Base-by-base conservation (phyloP, 1,140 invertebrate species). In the Cyrtorhinus lividipennis region DNA sequence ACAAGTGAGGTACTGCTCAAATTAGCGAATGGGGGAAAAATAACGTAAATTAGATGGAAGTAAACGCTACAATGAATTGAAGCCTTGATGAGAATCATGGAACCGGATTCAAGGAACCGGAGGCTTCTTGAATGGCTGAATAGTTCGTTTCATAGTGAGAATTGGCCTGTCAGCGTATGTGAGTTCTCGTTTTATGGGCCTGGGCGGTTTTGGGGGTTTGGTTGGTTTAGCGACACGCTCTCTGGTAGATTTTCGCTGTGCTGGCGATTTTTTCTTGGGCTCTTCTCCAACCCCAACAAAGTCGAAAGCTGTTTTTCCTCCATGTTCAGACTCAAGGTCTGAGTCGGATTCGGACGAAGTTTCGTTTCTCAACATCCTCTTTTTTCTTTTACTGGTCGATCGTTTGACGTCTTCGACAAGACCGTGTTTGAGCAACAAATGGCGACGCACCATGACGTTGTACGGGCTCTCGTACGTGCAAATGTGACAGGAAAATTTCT, bases 341-440 rank as follows among this genome's bases (percentile, higher is more conserved):
- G n/a, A n/a, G n/a, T n/a, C n/a, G n/a, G n/a, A n/a, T n/a, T n/a
- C n/a, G n/a, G n/a, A n/a, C n/a, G n/a, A n/a, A n/a, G 5, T 53
- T 53, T 53, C 18, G 10, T 53, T 22, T 22, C 12, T 53, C 20
- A 5, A 5, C 8, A 10, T 53, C 20, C 18, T 53, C 48, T 53
- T 12, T 53, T 10, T 5, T 53, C 20, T 53, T 3, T 10, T 38
- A 10, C 18, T 22, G 20, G 48, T 10, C 10, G 20, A 53, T 13
- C 5, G 18, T 22, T 53, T 53, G 48, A 62, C n/a, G 48, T 30
- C 38, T 8, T 48, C 48, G 2, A 26, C 38, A 2, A 53, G 48
- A 24, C 53, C 53, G 25, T 72, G 56, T 73, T 74, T 8, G 73
- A 73, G 56, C 72, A 74, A 62, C 72, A 75, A 56, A 69, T 71